Percentiles rank a stretch among this genome's conserved stretches.
These are phyloP conservation scores for Acleris cristana DNA, from an alignment of 2,888 invertebrate species.

Conservation along the genomic window DNA sequence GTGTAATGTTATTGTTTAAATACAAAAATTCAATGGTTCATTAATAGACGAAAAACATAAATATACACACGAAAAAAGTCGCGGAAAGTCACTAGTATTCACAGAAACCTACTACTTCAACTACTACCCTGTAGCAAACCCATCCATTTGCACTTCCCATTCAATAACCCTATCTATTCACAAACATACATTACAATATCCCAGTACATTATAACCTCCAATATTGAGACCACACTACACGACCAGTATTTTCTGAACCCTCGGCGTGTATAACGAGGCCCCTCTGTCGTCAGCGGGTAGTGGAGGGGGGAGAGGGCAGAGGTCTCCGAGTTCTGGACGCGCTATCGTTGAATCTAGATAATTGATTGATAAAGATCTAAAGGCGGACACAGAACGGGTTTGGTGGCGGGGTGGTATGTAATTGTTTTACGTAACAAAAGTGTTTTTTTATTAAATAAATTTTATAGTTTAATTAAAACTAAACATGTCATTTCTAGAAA, in stretches of 20 bases:
- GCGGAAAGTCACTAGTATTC: too few relatives aligned
- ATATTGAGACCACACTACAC: conserved; percentile 31
- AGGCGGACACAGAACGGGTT: conserved; percentile 46
- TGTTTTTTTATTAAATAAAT: too few relatives aligned
- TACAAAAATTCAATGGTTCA: too few relatives aligned
- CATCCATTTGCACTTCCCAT: too few relatives aligned
- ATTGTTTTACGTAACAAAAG: not conserved
- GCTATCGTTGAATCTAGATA: conserved; percentile 52
- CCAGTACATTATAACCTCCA: conserved; percentile 34
- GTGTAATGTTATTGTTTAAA: too few relatives aligned
- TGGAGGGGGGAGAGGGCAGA: not conserved
- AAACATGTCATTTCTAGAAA: too few relatives aligned
- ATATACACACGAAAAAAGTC: too few relatives aligned
- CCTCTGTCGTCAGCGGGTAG: not conserved
- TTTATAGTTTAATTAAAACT: too few relatives aligned
- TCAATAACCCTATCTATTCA: conserved; percentile 36
- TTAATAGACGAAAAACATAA: too few relatives aligned
- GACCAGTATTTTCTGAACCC: conserved; percentile 5
- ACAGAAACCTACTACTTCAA: too few relatives aligned
- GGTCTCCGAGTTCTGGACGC: conserved; percentile 11
- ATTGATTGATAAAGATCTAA: conserved; percentile 61
- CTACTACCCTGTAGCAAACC: too few relatives aligned
- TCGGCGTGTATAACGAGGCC: not conserved
- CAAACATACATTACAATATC: conserved; percentile 49
- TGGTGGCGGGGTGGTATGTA: conserved; percentile 34